Conservation (phyloP, 2,113 vertebrate genomes). For the Tylochromis polylepis region DNA sequence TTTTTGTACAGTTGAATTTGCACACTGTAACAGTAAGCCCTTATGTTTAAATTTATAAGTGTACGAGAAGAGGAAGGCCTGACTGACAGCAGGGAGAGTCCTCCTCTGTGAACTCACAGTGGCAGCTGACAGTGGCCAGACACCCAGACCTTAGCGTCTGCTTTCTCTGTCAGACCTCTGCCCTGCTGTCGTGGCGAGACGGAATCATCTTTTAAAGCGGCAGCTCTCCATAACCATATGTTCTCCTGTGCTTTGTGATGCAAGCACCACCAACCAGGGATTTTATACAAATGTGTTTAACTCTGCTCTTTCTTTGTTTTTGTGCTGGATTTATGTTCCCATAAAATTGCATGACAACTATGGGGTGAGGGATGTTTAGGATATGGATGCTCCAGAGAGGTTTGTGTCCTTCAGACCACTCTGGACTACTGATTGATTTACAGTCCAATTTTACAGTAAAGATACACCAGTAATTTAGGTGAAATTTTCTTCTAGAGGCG, state of each 20-base stretch:
- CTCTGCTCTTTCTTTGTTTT: neutral
- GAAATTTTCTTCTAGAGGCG: neutral
- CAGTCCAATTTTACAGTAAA: neutral
- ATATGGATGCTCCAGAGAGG: neutral
- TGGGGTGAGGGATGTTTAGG: neutral
- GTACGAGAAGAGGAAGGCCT: neutral
- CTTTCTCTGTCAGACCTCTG: neutral
- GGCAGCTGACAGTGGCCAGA: slow-evolving; percentile 32
- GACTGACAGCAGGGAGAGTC: neutral
- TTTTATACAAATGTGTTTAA: neutral
- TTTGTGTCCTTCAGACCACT: neutral
- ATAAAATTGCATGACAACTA: neutral
- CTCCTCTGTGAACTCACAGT: slow-evolving; percentile 5
- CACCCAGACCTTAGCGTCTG: neutral
- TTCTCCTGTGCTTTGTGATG: neutral
- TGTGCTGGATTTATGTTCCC: neutral
- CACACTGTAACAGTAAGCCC: neutral
- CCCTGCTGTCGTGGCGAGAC: neutral
- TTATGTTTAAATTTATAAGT: neutral
- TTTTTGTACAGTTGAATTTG: neutral
- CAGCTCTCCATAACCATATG: neutral
- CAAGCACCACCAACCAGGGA: neutral
- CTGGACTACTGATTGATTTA: neutral
- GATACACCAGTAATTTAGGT: neutral
- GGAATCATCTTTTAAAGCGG: neutral